phyloP scores from a whole-genome alignment of 2,888 invertebrate genomes.

The Eurois occulta region DNA sequence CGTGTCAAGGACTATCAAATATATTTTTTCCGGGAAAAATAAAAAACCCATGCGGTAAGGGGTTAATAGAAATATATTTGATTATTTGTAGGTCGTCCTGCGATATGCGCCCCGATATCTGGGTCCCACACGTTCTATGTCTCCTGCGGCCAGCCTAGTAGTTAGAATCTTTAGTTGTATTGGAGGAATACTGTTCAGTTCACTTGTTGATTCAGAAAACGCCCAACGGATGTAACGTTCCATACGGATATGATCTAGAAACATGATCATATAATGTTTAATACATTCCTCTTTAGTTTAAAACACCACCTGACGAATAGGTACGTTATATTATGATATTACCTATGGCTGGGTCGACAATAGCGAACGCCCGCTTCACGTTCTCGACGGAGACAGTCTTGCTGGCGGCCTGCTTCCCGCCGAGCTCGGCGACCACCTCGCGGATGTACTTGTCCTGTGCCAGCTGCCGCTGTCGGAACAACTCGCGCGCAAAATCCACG shows the following conservation, averaged over 20 bases:
- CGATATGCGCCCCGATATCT: conserved; percentile 72
- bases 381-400: conserved; percentile 78
- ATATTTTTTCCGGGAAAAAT: no score
- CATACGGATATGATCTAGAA: conserved; percentile 86
- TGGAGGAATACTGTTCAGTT: conserved; percentile 73
- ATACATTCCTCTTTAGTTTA: not conserved
- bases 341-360: conserved; percentile 80
- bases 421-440: conserved; percentile 82
- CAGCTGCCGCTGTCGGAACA: conserved; percentile 84
- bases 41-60: no score
- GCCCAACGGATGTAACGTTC: conserved; percentile 88
- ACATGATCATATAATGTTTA: not conserved
- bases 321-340: not conserved
- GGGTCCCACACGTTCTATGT: conserved; percentile 85
- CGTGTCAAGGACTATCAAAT: no score
- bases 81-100: conserved; percentile 69
- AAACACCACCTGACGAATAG: not conserved
- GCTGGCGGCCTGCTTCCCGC: conserved; percentile 72
- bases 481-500: conserved; percentile 83
- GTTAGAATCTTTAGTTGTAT: conserved; percentile 80
- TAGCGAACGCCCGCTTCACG: conserved; percentile 84
- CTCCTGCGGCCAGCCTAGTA: conserved; percentile 83
- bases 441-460: conserved; percentile 88
- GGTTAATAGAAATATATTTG: not conserved
- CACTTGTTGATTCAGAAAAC: conserved; percentile 78